Evolutionary conservation across 2,888 invertebrate genomes (phyloP).

Genomic region (Conus canariensis): DNA sequence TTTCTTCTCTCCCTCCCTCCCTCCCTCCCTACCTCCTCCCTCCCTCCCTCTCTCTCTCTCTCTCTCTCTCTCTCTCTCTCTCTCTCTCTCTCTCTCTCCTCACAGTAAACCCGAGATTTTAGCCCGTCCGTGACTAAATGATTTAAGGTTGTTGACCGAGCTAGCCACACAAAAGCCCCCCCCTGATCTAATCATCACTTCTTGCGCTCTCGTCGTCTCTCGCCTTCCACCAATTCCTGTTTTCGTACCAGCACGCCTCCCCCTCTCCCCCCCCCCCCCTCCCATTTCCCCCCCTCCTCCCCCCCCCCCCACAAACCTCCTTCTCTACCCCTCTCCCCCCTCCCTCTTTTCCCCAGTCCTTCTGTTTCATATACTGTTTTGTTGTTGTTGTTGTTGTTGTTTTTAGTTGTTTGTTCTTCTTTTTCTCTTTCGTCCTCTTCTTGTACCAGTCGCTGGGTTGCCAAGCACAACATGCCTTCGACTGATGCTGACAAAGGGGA

Average conservation of each 20-base stretch:
- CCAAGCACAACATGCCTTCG: not conserved
- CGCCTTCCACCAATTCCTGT: not conserved
- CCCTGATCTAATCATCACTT: not conserved
- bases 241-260: not conserved
- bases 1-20: not conserved
- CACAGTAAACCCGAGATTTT: too few relatives aligned
- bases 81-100: constrained; percentile 19
- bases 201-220: not conserved
- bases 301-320: too few relatives aligned
- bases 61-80: not conserved
- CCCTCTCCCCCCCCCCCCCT: too few relatives aligned
- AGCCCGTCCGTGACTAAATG: too few relatives aligned
- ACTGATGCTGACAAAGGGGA: not conserved
- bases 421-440: not conserved
- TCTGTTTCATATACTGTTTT: too few relatives aligned
- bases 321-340: too few relatives aligned
- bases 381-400: too few relatives aligned
- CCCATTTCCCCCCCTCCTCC: not conserved
- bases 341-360: too few relatives aligned
- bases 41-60: not conserved
- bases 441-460: too few relatives aligned
- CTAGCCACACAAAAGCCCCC: too few relatives aligned
- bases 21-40: not conserved
- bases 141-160: too few relatives aligned
- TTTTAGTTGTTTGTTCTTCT: too few relatives aligned